Evolutionary conservation across 2,113 vertebrate genomes (phyloP).

Genomic region (Dicentrarchus labrax): DNA sequence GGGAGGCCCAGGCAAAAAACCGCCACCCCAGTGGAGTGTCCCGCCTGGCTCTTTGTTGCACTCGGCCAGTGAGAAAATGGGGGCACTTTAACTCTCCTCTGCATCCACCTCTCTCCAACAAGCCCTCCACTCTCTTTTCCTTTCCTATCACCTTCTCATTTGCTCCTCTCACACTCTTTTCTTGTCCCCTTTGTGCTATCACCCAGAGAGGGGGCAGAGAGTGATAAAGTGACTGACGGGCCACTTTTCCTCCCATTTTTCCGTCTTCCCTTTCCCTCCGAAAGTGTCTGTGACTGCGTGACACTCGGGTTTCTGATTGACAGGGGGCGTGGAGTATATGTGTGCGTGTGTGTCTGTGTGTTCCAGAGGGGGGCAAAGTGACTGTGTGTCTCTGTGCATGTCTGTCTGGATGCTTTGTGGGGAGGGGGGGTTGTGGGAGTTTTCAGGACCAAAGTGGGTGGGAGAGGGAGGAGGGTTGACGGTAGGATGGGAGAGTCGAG

Average conservation of each 20-base stretch:
- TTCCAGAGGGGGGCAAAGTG: constrained; percentile 31
- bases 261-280: constrained; percentile 47
- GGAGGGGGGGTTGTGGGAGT: constrained; percentile 48
- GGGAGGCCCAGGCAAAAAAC: constrained; percentile 73
- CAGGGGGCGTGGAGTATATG: constrained; percentile 74
- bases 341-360: constrained; percentile 58
- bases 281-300: constrained; percentile 70
- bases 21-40: constrained; percentile 72
- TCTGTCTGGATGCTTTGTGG: constrained; percentile 78
- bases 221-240: constrained; percentile 76
- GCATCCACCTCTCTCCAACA: constrained; percentile 47
- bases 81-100: constrained; percentile 73
- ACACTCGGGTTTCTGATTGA: constrained; percentile 74
- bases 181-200: constrained; percentile 57
- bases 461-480: constrained; percentile 57
- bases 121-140: constrained; percentile 46
- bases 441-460: constrained; percentile 46
- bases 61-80: constrained; percentile 79
- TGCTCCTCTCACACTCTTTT: constrained; percentile 60
- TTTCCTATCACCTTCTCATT: constrained; percentile 48
- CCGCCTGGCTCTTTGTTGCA: constrained; percentile 76
- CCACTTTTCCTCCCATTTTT: constrained; percentile 70
- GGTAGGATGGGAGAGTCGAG: constrained; percentile 59
- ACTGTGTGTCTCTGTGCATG: constrained; percentile 65
- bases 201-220: constrained; percentile 42